Conservation (phyloP, 2,113 vertebrate genomes). For the Salvator merianae region DNA sequence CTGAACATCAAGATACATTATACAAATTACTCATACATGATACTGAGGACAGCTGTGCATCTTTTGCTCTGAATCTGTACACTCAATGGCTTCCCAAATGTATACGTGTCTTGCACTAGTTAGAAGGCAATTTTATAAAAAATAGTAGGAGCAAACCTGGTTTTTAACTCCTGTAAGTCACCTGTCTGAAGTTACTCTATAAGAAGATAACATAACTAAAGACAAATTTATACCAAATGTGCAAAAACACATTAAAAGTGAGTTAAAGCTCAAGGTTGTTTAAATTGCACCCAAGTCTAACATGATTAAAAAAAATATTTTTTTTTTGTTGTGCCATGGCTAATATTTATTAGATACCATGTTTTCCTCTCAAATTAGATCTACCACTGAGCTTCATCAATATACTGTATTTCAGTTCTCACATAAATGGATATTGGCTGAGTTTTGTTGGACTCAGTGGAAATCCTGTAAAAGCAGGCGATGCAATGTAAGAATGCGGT, state of each 20-base stretch:
- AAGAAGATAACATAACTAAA: conserved; percentile 94
- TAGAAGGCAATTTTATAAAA: conserved; percentile 99
- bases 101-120: conserved; percentile 97
- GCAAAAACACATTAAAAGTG: conserved; percentile 99
- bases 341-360: conserved; percentile 88
- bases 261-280: conserved; percentile 97
- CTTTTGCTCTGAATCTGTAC: conserved; percentile 90
- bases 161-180: conserved; percentile 90
- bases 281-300: conserved; percentile 97
- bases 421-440: conserved; percentile 97
- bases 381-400: conserved; percentile 67
- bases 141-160: conserved; percentile 93
- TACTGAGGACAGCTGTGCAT: conserved; percentile 90
- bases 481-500: conserved; percentile 94
- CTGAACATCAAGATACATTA: conserved; percentile 88
- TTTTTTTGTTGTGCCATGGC: conserved; percentile 96
- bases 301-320: conserved; percentile 93
- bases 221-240: conserved; percentile 99
- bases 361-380: conserved; percentile 71
- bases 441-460: conserved; percentile 96
- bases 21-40: conserved; percentile 90
- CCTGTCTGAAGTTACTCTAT: conserved; percentile 95
- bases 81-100: conserved; percentile 98
- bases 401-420: conserved; percentile 68
- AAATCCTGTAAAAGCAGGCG: conserved; percentile 92